phyloP scores from a whole-genome alignment of 2,888 invertebrate species.

The Kryphioiulus occultus region DNA sequence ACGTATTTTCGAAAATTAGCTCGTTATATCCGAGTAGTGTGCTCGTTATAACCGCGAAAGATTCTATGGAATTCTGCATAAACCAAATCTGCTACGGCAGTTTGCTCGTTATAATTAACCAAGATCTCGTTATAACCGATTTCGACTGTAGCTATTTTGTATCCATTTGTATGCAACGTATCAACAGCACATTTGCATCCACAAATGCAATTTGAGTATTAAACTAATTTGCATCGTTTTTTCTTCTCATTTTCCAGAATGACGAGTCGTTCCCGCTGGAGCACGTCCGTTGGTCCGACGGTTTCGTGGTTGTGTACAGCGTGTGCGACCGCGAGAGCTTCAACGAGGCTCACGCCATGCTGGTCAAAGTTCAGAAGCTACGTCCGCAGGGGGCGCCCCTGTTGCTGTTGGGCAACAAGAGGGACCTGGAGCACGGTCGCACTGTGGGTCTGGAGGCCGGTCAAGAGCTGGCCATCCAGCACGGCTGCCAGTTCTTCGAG shows the following conservation, averaged over 20 bases:
- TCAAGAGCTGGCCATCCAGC: conserved; percentile 50
- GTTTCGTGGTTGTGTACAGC: conserved; percentile 55
- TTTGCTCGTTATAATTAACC: too few relatives aligned
- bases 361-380: conserved; percentile 47
- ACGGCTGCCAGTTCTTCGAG: conserved; percentile 54
- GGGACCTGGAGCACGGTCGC: conserved; percentile 55
- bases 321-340: conserved; percentile 54
- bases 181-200: too few relatives aligned
- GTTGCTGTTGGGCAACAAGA: conserved; percentile 53
- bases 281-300: conserved; percentile 54
- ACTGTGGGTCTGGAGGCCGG: conserved; percentile 53
- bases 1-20: too few relatives aligned
- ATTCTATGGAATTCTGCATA: too few relatives aligned
- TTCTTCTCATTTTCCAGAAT: conserved; percentile 13
- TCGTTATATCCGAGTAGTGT: too few relatives aligned
- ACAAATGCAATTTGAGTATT: too few relatives aligned
- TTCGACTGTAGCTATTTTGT: too few relatives aligned
- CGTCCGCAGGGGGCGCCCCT: conserved; percentile 60
- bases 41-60: too few relatives aligned
- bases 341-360: conserved; percentile 54
- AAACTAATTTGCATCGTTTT: neutral
- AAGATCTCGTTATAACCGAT: too few relatives aligned
- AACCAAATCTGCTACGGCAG: too few relatives aligned
- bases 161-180: too few relatives aligned
- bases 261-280: conserved; percentile 54